Conservation (phyloP, 2,888 invertebrate genomes). For the Molorchus minor region DNA sequence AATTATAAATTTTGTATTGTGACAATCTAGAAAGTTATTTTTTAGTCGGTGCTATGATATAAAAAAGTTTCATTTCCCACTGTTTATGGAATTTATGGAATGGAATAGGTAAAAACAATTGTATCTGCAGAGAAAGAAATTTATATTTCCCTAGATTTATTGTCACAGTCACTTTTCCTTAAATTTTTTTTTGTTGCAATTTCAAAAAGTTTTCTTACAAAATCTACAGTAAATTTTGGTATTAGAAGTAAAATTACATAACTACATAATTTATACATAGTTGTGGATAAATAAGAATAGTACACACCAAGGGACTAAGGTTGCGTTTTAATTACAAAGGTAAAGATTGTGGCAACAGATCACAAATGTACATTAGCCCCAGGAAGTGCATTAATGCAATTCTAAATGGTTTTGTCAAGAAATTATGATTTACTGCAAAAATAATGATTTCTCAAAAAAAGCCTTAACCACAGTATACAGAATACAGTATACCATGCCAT, state of each 20-base stretch:
- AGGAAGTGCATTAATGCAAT: not conserved
- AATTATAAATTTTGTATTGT: no score
- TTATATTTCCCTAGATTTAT: slow-evolving; percentile 59
- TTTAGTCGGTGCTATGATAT: no score
- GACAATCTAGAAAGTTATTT: no score
- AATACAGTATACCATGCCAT: no score
- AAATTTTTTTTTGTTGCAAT: slow-evolving; percentile 20
- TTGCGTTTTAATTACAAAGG: no score
- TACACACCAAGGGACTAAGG: no score
- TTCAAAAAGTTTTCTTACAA: slow-evolving; percentile 11
- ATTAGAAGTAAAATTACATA: slow-evolving; percentile 5
- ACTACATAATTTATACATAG: not conserved
- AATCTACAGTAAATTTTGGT: slow-evolving; percentile 20
- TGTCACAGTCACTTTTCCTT: slow-evolving; percentile 61
- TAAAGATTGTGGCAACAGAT: no score
- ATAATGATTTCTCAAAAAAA: not conserved
- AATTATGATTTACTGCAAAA: not conserved
- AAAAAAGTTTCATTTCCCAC: no score
- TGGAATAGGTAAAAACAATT: not conserved
- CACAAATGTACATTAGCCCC: no score
- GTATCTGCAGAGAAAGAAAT: slow-evolving; percentile 13
- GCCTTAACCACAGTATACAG: no score
- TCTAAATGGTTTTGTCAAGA: not conserved
- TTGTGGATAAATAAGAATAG: not conserved
- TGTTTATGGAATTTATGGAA: slow-evolving; percentile 4